Evolutionary conservation across 2,797 vertebrate species (phyloP), one percentile per base, ranked within the genome.

Genomic region (Paguma larvata): DNA sequence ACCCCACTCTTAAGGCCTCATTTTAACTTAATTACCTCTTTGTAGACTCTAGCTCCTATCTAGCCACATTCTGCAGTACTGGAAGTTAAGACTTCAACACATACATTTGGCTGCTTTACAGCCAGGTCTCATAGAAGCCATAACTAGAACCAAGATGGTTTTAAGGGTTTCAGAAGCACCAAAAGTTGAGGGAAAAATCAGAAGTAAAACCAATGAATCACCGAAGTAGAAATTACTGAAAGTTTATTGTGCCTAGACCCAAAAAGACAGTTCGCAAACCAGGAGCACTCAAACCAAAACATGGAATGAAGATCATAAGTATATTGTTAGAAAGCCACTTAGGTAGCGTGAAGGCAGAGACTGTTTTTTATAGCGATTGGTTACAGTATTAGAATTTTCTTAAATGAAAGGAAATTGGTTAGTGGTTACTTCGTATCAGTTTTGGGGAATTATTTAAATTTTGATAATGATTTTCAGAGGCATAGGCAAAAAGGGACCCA

Each of bases 21-120:
- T 70, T 83, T 83, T 62, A 94, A 70, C 84, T 51, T 88, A 59
- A 62, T 84, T 44, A 83, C n/a, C 30, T 87, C 59, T 82, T 56
- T 83, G 53, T 38, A 70, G 44, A 80, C 30, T 6, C 63, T 65
- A 1, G 83, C 23, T 94, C 53, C 41, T 56, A 34, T 53, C 21
- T 2, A 62, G 41, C 63, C 84, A 48, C 30, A 16, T 87, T 44
- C 13, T 62, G 41, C 38, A 30, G 30, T 85, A 21, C 23, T 65
- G 80, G 51, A 53, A 5, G 11, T 72, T 53, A 93, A 70, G 70
- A 32, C 13, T 44, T 78, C 27, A 56, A 27, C 13, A 79, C 19
- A 77, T 14, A 32, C 44, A 77, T 87, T 68, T 73, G 34, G 23
- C 23, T 70, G 3, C 6, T 78, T 87, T 77, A 51, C 12, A 27